Evolutionary conservation across 1,140 invertebrate genomes (phyloP).

Genomic region (Trypoxylus dichotomus): DNA sequence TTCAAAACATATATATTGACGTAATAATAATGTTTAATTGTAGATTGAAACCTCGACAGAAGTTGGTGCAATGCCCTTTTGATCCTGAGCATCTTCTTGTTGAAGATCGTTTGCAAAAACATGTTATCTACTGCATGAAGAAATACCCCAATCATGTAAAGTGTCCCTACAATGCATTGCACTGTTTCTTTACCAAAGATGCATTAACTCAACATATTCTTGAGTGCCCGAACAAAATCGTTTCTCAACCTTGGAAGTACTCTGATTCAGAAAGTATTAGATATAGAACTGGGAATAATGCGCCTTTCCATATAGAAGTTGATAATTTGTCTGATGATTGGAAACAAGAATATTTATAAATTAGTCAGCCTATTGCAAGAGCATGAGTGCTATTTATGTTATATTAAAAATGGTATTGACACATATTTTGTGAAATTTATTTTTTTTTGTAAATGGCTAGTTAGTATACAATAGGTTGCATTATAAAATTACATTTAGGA

Average conservation of each 20-base stretch:
- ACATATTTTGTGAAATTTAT: background rate
- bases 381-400: too few relatives aligned
- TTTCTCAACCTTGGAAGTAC: background rate
- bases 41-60: background rate
- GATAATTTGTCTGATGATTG: background rate
- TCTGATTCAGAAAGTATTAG: background rate
- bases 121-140: conserved; percentile 41
- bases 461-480: too few relatives aligned
- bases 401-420: too few relatives aligned
- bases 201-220: conserved; percentile 37
- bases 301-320: background rate
- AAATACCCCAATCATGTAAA: conserved; percentile 40
- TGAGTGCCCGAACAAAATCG: conserved; percentile 34
- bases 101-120: conserved; percentile 36
- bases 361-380: too few relatives aligned
- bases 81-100: conserved; percentile 38
- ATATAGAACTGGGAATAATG: background rate
- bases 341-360: background rate
- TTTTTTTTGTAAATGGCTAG: background rate
- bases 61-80: conserved; percentile 38
- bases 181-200: conserved; percentile 36
- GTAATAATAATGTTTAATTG: background rate
- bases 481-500: too few relatives aligned
- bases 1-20: background rate
- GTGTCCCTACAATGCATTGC: conserved; percentile 41